Conservation (phyloP, 1,140 invertebrate genomes). For the Uloborus diversus region DNA sequence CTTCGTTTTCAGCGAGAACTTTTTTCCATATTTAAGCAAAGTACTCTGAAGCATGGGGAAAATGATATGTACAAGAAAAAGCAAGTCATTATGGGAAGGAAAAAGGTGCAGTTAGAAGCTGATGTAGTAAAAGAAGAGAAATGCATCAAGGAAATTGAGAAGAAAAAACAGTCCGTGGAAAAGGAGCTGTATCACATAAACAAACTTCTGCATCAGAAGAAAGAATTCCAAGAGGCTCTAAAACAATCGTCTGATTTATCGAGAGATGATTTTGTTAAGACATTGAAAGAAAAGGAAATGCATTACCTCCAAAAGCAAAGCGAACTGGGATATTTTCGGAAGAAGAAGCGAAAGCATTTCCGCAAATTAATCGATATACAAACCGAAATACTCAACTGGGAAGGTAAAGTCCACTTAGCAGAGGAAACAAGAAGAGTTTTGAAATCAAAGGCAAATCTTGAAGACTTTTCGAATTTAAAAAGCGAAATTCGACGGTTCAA, state of each 20-base stretch:
- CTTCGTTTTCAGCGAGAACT: slow-evolving; percentile 18
- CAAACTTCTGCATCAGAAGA: slow-evolving; percentile 17
- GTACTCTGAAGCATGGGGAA: slow-evolving; percentile 10
- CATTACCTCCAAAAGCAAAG: slow-evolving; percentile 18
- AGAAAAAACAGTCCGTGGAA: slow-evolving; percentile 11
- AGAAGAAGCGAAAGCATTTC: slow-evolving; percentile 26
- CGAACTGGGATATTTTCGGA: slow-evolving; percentile 18
- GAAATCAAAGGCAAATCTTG: slow-evolving; percentile 10
- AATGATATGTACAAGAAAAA: slow-evolving; percentile 33
- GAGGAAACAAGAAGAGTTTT: slow-evolving; percentile 42
- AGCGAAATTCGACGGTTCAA: slow-evolving; percentile 38
- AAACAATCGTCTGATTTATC: slow-evolving; percentile 3
- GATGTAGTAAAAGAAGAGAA: slow-evolving; percentile 52
- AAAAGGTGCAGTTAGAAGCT: slow-evolving; percentile 45
- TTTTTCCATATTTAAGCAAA: slow-evolving; percentile 23
- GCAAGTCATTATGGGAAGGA: slow-evolving; percentile 21
- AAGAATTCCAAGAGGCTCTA: slow-evolving; percentile 6
- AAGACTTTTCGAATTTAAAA: slow-evolving; percentile 7
- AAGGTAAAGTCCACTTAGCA: slow-evolving; percentile 35
- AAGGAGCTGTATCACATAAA: slow-evolving; percentile 15
- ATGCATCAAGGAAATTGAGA: slow-evolving; percentile 24
- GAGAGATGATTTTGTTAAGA: slow-evolving; percentile 33
- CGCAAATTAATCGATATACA: slow-evolving; percentile 21
- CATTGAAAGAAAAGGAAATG: slow-evolving; percentile 33
- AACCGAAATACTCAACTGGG: slow-evolving; percentile 27